Percentiles rank a stretch among this genome's conserved stretches.
These are phyloP conservation scores for Minunthozetes semirufus DNA, from an alignment of 2,888 invertebrate genomes.

Conservation along the genomic window DNA sequence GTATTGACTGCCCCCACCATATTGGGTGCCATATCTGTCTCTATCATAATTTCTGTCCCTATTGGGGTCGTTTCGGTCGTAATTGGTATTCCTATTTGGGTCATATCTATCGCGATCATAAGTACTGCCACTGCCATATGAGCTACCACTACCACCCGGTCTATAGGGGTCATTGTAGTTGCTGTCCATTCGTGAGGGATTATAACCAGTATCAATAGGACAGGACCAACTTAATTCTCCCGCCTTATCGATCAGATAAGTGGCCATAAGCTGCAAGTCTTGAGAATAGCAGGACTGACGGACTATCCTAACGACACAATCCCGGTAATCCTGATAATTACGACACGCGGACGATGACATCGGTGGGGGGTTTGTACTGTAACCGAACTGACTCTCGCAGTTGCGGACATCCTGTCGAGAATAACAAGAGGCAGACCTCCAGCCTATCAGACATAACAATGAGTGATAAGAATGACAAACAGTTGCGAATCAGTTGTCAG, in stretches of 20 bases:
- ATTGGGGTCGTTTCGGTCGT: background rate
- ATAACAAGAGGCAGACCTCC: conserved; percentile 13
- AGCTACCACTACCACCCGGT: background rate
- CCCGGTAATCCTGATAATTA: conserved; percentile 23
- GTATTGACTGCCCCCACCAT: background rate
- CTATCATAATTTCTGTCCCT: background rate
- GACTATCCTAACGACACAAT: conserved; percentile 23
- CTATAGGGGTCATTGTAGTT: background rate
- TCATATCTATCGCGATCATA: background rate
- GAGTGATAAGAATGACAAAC: too few relatives aligned
- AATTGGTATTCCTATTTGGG: background rate
- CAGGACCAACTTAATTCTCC: conserved; percentile 35
- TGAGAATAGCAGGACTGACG: conserved; percentile 1
- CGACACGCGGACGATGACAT: conserved; percentile 18
- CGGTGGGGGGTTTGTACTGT: background rate
- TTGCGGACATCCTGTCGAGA: conserved; percentile 6
- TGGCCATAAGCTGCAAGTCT: conserved; percentile 13
- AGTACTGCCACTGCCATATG: background rate
- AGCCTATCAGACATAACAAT: background rate
- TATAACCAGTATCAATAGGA: background rate
- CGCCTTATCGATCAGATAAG: conserved; percentile 36
- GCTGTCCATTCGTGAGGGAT: background rate
- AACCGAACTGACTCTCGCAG: conserved; percentile 27
- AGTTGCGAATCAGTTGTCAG: too few relatives aligned
- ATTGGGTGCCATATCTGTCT: background rate